Evolutionary conservation across 1,140 invertebrate species (phyloP), one percentile per base, ranked within the genome.

Genomic region (Amyelois transitella): DNA sequence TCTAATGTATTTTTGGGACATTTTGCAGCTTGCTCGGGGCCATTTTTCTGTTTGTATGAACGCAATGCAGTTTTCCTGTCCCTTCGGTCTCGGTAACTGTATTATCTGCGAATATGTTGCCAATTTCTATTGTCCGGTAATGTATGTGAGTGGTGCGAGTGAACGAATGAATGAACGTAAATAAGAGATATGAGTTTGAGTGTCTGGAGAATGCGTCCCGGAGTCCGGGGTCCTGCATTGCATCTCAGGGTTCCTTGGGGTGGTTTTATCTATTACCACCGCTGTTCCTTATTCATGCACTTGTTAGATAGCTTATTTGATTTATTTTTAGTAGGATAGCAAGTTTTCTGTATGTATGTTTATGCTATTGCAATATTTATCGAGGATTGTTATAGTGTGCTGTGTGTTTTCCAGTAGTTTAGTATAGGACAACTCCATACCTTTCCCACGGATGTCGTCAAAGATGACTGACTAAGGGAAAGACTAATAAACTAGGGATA

Each of bases 1-100:
- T 58, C 78, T 88, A 88, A 88, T 88, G 82, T 86, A 83, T 81
- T 87, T 86, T 86, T 68, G 80, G 76, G 82, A 88, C 84, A 86
- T 83, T 88, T 77, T 84, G 82, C 84, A 86, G 84, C 79, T 82
- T 83, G 81, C 84, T 76, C 72, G 64, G 49, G 76, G 82, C 75
- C 73, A 84, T 84, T 86, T 86, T 83, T 87, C 75, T 85, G 68
- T 84, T 77, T 79, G 77, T 78, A 77, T 75, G 72, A 69, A 60
- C 70, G 58, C 69, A 79, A 75, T 83, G 72, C 74, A 70, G 67
- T 68, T 69, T 64, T 69, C 72, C 64, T 57, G 59, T 66, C 68
- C 71, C 78, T 71, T 62, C 69, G 66, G 62, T 68, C 57, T 65
- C 61, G 63, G 79, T 87, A 87, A 87, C 75, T 72, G 72, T 75